Base-by-base conservation (phyloP, 2,888 invertebrate species). In the Nomada goodeniana region DNA sequence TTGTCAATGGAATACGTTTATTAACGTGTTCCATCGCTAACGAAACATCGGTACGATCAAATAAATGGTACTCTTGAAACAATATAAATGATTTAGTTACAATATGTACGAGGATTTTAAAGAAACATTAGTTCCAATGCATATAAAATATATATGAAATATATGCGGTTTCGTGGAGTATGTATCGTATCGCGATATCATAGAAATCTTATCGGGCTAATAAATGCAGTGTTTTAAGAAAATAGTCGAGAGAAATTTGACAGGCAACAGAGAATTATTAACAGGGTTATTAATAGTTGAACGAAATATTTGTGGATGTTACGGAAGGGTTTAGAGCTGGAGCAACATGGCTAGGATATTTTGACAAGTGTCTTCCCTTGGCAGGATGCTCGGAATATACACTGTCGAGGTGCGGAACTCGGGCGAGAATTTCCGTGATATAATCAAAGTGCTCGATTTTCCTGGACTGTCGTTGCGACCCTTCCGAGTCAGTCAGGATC, bases 361-460 rank as follows among this genome's bases (percentile, higher is more conserved):
- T 60, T 20, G 59, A 59, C 59, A 50, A 70, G 29, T 70, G 29
- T 23, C 20, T 47, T 50, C 13, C 29, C 15, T 18, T n/a, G 50
- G 9, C 18, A 15, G 50, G 44, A 57, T 59, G 13, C 29, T 20
- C 10, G 10, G 26, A 59, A 18, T 50, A n/a, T 71, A 50, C 18
- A 20, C 47, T 29, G 23, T 52, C 36, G 36, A 29, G 13, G 18
- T 42, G n/a, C 15, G n/a, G 57, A 59, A 42, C 11, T 67, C 59
- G 29, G 13, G 26, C 26, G 57, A 26, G 53, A 67, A 76, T 13
- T 63, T 69, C 11, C 44, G 15, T 44, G 55, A 64, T 55, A 57
- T 52, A 70, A 63, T 74, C 60, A 67, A 23, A 76, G 20, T 23
- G 13, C 52, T 50, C 57, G 55, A 50, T 50, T 64, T 64, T 50